These are phyloP conservation scores for Pseudococcus viburni DNA, from an alignment of 2,888 invertebrate genomes.

Conservation along the genomic window DNA sequence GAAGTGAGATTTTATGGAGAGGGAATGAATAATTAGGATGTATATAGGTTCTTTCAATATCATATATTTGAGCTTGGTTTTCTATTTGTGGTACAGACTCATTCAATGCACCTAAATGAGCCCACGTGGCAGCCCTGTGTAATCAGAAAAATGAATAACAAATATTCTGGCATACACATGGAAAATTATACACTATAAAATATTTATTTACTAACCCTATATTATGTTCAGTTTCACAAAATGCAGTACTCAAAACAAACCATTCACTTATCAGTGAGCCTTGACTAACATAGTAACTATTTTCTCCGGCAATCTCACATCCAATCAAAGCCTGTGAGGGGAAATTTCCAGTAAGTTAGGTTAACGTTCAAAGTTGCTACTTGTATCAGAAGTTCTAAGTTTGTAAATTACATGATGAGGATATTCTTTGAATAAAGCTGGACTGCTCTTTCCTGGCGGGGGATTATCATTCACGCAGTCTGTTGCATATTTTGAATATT, in stretches of 20 bases:
- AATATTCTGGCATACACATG: background rate
- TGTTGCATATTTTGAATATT: background rate
- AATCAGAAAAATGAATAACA: background rate
- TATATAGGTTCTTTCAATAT: background rate
- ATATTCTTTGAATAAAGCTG: background rate
- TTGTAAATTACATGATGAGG: background rate
- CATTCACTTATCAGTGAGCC: background rate
- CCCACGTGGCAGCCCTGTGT: background rate
- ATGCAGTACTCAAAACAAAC: background rate
- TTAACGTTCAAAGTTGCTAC: background rate
- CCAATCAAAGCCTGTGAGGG: background rate
- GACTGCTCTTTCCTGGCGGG: background rate
- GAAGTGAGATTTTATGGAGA: background rate
- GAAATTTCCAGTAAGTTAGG: background rate
- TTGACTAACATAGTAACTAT: background rate
- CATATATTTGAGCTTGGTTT: background rate
- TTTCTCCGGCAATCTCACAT: background rate
- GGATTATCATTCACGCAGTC: background rate
- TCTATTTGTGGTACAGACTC: background rate
- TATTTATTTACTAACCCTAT: background rate
- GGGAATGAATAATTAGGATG: background rate
- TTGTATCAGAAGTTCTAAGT: background rate
- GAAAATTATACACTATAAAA: background rate
- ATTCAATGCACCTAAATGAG: background rate
- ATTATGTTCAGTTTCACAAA: background rate